Base-by-base conservation (phyloP, 2,113 vertebrate species). In the Halichoeres trimaculatus region DNA sequence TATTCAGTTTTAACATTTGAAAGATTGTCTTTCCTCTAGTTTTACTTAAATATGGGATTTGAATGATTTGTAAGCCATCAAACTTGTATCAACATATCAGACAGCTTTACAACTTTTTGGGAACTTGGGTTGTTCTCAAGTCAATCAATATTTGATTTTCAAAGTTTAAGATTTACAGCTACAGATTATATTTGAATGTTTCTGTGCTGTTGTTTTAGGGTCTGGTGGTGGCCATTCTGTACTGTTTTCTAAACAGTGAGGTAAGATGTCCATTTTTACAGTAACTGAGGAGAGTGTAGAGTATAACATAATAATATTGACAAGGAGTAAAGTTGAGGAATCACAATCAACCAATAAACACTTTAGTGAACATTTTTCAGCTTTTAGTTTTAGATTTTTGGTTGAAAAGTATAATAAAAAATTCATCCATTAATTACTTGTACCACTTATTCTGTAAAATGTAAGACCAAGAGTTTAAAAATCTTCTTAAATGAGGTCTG, bases 231-330 rank as follows among this genome's bases (percentile, higher is more conserved):
- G 95, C 96, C 10, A 93, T 97, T 24, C 90, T 97, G 1, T 97
- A 97, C 74, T 97, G 96, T 77, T 97, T 97, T 78, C 81, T 97
- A 57, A 97, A 97, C 94, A 96, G 93, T 26, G 96, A 97, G 89
- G 96, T 96, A 90, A 91, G 94, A 20, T n/a, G 7, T 48, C 16
- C 1, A 45, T 17, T 7, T 43, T 19, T 19, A 2, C 5, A 17
- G 8, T 19, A 19, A 45, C 43, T 45, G 17, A 45, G 43, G 5
- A 19, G 4, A 19, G 14, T 1, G 8, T 17, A 6, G 16, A 17
- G 4, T 45, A 16, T 45, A 6, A 17, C 16, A 16, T 13, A 45
- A 16, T 17, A 17, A n/a, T n/a, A n/a, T n/a, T 17, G 6, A 8
- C 5, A 17, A 45, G 14, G 14, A 41, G 40, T 41, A 13, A 41